Conservation (phyloP, 2,888 invertebrate species). For the Aleiodes testaceus region DNA sequence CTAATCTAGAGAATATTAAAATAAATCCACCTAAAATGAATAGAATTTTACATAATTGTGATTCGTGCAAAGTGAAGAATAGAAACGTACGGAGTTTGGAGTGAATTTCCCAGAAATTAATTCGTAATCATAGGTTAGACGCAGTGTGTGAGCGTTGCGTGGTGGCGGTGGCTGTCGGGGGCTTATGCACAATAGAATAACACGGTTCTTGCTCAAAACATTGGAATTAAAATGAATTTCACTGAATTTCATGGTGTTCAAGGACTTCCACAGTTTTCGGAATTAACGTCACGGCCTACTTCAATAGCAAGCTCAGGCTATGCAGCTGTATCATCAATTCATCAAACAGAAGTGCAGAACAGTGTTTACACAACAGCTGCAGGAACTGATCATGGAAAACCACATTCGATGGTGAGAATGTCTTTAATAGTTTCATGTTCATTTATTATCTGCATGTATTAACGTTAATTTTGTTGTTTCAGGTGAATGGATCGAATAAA, state of each 20-base stretch:
- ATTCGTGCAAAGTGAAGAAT: neutral
- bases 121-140: slow-evolving; percentile 30
- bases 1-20: neutral
- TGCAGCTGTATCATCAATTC: slow-evolving; percentile 57
- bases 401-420: slow-evolving; percentile 56
- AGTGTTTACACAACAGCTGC: slow-evolving; percentile 62
- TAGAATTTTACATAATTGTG: neutral
- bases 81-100: neutral
- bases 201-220: slow-evolving; percentile 15
- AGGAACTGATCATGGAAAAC: slow-evolving; percentile 60
- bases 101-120: neutral
- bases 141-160: slow-evolving; percentile 19
- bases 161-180: slow-evolving; percentile 20
- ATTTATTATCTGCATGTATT: too few relatives aligned
- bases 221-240: slow-evolving; percentile 65
- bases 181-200: slow-evolving; percentile 2
- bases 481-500: slow-evolving; percentile 65
- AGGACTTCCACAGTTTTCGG: slow-evolving; percentile 67
- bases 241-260: slow-evolving; percentile 61
- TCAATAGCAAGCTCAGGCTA: slow-evolving; percentile 50
- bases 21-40: neutral
- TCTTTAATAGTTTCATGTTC: slow-evolving; percentile 2
- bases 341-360: slow-evolving; percentile 59
- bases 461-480: slow-evolving; percentile 16
- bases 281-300: slow-evolving; percentile 62